Evolutionary conservation across 2,888 invertebrate genomes (phyloP), one percentile per base, ranked within the genome.

Genomic region (Keiferia lycopersicella): DNA sequence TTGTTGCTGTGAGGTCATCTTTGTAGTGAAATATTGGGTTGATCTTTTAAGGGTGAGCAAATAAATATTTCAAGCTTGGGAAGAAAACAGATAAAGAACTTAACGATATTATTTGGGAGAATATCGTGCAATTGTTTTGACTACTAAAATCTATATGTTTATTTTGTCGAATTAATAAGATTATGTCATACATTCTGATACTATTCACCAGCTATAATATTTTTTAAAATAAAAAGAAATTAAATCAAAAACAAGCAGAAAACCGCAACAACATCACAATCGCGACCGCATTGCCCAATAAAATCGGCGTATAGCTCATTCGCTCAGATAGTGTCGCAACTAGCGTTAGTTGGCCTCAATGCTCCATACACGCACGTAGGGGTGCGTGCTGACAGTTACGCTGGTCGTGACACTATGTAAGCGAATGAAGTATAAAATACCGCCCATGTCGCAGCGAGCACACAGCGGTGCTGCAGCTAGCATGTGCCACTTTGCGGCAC

Each of bases 1-100:
- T 62, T 53, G 62, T 41, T 16, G 57, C 50, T 41, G 41, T 30
- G 58, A 45, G 58, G 48, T 61, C 48, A 61, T 60, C n/a, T 26
- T 50, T 41, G 11, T 30, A 30, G 34, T 61, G 34, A 50, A 50
- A 61, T 48, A 61, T 56, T 56, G 30, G 56, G 56, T 56, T 56
- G 56, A 56, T 34, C 56, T 34, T 16, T 34, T 4, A 34, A 56
- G 34, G 56, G 34, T 56, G 34, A 30, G 56, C 56, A 34, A 56
- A 30, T 56, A 56, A 56, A 34, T 56, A 56, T 56, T 56, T 56
- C 26, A 56, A 16, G n/a, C 34, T 56, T 14, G 3, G 2, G 7
- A 2, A 56, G 6, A 26, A 26, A 26, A 53, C 18, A 20, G 20
- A 10, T 22, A 18, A 11, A 20, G 6, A 18, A 20, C 22, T 51